phyloP scores from a whole-genome alignment of 2,113 vertebrate genomes.

The Thermophis baileyi region DNA sequence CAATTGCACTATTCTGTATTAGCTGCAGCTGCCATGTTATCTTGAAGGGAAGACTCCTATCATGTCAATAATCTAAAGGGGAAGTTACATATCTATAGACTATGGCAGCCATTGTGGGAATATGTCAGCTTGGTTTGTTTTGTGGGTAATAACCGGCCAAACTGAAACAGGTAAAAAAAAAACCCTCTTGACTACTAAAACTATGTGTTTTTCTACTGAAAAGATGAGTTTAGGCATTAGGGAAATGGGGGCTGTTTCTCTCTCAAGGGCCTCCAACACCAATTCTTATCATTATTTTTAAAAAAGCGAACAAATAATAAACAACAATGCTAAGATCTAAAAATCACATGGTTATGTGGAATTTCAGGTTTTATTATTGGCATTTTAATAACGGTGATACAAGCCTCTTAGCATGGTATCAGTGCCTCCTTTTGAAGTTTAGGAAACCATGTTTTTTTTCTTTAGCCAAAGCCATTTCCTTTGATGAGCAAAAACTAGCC shows the following conservation, averaged over 20 bases:
- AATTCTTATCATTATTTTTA: not conserved
- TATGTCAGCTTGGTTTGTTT: not conserved
- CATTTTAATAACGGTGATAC: not conserved
- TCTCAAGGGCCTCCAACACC: not conserved
- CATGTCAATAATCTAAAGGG: not conserved
- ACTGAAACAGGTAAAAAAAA: not conserved
- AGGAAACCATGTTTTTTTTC: not conserved
- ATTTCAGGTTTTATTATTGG: not conserved
- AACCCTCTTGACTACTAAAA: not conserved
- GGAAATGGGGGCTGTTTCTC: not conserved
- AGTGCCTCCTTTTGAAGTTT: not conserved
- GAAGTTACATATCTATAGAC: not conserved
- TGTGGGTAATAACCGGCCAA: not conserved
- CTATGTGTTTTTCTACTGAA: not conserved
- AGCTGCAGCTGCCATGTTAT: not conserved
- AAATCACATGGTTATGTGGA: not conserved
- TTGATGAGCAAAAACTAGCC: no score
- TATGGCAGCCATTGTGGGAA: not conserved
- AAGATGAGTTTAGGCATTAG: not conserved
- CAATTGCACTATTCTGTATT: not conserved
- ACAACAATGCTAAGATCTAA: not conserved
- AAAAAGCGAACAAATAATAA: not conserved
- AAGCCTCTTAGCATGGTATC: not conserved
- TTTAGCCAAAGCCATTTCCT: no score
- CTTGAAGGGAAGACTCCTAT: not conserved